phyloP scores from a whole-genome alignment of 64 coral and sea anemone species.

The Stichodactyla helianthus region DNA sequence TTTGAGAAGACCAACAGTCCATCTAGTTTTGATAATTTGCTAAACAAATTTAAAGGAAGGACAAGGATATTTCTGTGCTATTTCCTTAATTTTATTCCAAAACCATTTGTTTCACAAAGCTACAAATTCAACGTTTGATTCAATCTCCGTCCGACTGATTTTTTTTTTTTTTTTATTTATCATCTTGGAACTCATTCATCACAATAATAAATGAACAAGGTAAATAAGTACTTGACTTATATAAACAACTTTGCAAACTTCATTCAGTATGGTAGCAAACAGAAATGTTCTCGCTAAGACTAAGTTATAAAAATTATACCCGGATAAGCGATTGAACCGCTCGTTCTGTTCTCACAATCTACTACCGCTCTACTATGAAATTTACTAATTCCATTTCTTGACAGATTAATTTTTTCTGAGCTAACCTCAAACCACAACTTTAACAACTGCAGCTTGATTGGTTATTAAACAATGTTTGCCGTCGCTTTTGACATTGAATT shows the following conservation, averaged over 20 bases:
- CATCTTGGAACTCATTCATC: neutral
- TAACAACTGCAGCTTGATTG: neutral
- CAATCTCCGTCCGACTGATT: too few species aligned
- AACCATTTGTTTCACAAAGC: too few species aligned
- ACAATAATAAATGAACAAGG: neutral
- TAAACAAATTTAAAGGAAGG: too few species aligned
- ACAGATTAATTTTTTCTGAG: neutral
- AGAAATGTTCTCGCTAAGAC: too few species aligned
- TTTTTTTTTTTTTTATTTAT: too few species aligned
- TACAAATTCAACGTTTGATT: too few species aligned
- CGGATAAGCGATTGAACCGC: neutral
- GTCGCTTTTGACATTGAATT: neutral
- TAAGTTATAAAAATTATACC: neutral
- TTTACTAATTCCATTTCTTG: neutral
- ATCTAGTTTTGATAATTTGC: too few species aligned
- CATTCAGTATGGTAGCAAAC: too few species aligned
- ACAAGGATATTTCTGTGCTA: too few species aligned
- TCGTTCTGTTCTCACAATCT: neutral
- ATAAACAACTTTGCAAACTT: too few species aligned
- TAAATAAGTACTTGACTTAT: neutral
- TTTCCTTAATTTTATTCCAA: too few species aligned
- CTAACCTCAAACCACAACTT: neutral
- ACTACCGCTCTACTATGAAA: neutral
- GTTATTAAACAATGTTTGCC: neutral
- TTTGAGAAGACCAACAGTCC: too few species aligned